Evolutionary conservation across 2,797 vertebrate species (phyloP), one percentile per base, ranked within the genome.

Genomic region (Mormyrops attenuatus): DNA sequence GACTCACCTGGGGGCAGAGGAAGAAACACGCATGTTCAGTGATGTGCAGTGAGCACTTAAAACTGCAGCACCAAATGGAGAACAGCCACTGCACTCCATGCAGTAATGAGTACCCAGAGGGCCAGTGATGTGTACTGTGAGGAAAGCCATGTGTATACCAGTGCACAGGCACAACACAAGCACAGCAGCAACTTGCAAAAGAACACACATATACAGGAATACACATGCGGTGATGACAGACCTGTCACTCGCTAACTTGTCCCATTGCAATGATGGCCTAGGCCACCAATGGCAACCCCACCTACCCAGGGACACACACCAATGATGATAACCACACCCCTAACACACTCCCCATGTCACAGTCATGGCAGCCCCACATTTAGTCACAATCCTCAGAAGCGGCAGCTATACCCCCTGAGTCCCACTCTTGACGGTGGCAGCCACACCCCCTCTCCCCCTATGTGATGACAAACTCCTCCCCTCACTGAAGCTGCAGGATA

Each of bases 1-100:
- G 96, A 96, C 89, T 97, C 96, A 90, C 96, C 96, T 97, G 89
- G 89, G 47, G 22, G 60, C 3, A 50, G 20, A 89, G n/a, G n/a
- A 52, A 90, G 38, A 8, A 13, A 17, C n/a, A 1, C 3, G 22
- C 0, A 20, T 9, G 9, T 34, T 57, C 11, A 73, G 57, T 73
- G 50, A 60, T 41, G 82, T 77, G 26, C 77, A 47, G 49, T 26
- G 49, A 77, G 11, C 2, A 41, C 5, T 1, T 26, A 52, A 34
- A 15, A n/a, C 60, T 3, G 41, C 55, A 15, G 5, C 7, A 41
- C 30, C 13, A 47, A 69, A 38, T 1, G 7, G 80, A 8, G 41
- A 49, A 49, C 41, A 49, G n/a, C 41, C n/a, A 47, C 44, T 82
- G 77, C 38, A 69, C 22, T 69, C 63, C 26, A 15, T 13, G 63